Conservation (phyloP, 2,113 vertebrate genomes). For the Donacobius atricapilla region DNA sequence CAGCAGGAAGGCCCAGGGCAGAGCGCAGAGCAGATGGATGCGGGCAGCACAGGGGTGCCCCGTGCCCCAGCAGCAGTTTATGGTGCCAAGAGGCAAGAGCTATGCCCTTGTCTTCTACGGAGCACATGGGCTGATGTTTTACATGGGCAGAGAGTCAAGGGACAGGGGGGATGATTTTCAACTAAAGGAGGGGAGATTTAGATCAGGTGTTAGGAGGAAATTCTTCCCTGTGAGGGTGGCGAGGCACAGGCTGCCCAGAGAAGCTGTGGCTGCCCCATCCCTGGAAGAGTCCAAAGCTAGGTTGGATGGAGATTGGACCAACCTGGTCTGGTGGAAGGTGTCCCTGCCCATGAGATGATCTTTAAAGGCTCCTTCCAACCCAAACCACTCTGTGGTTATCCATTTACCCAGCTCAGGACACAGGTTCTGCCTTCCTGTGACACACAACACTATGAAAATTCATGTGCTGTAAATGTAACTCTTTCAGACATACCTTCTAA, state of each 20-base stretch:
- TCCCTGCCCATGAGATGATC: background rate
- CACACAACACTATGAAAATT: background rate
- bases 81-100: background rate
- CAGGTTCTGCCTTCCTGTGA: background rate
- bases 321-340: background rate
- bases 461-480: background rate
- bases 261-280: background rate
- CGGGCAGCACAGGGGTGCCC: background rate
- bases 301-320: rapidly evolving
- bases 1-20: background rate
- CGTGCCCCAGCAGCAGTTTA: background rate
- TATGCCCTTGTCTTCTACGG: background rate
- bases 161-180: background rate
- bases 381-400: background rate
- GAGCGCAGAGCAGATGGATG: background rate
- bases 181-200: background rate
- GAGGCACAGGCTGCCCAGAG: background rate
- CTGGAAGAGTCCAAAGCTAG: background rate
- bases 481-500: background rate
- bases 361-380: background rate
- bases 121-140: background rate
- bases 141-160: background rate
- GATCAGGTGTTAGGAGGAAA: background rate
- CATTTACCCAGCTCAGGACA: background rate
- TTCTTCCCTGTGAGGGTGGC: background rate